phyloP scores from a whole-genome alignment of 1,140 invertebrate genomes.

The Dreissena rostriformis region DNA sequence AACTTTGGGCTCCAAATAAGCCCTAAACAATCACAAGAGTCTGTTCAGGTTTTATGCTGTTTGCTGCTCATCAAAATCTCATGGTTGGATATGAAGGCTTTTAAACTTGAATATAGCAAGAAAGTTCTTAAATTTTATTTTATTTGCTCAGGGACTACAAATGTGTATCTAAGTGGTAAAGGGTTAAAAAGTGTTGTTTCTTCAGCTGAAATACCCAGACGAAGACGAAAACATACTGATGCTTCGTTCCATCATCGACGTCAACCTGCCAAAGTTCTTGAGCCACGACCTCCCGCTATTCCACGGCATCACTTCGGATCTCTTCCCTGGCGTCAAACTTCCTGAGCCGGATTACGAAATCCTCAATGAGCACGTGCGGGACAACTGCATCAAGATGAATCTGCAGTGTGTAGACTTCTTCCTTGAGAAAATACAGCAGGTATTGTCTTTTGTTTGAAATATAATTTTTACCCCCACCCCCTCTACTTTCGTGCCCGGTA shows the following conservation, averaged over 20 bases:
- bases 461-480: no score
- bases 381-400: conserved; percentile 89
- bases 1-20: no score
- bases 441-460: conserved; percentile 39
- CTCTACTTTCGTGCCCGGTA: no score
- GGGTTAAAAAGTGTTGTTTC: background rate
- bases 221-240: conserved; percentile 89
- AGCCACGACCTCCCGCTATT: conserved; percentile 94
- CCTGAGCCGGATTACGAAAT: conserved; percentile 88
- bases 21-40: background rate
- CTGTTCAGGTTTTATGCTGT: background rate
- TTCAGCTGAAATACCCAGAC: conserved; percentile 91
- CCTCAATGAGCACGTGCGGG: conserved; percentile 84
- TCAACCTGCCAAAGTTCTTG: conserved; percentile 96
- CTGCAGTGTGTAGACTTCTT: conserved; percentile 92
- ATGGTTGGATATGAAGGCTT: background rate
- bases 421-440: conserved; percentile 93
- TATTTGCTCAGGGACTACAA: no score
- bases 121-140: background rate
- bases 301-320: conserved; percentile 94
- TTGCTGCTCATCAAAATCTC: background rate
- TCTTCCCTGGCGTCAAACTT: conserved; percentile 91
- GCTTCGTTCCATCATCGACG: conserved; percentile 93
- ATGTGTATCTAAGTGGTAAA: conserved; percentile 60
- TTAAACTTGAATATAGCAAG: background rate